Conservation (phyloP, 2,797 vertebrate genomes). For the Spea hammondii region DNA sequence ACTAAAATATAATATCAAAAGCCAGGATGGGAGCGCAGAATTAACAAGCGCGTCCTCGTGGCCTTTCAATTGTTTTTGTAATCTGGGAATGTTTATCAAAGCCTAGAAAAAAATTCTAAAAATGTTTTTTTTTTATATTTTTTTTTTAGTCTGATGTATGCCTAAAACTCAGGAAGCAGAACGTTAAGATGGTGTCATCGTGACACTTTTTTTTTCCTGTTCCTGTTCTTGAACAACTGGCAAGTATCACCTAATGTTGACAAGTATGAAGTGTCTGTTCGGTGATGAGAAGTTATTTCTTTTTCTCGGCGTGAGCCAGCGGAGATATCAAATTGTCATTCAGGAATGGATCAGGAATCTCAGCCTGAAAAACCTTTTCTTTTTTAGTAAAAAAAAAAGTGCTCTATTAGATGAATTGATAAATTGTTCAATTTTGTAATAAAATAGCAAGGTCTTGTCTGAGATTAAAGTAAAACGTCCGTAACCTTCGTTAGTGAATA, state of each 20-base stretch:
- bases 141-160: not conserved
- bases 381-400: slow-evolving; percentile 1
- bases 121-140: not conserved
- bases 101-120: not conserved
- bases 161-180: not conserved
- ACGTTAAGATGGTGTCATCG: not conserved
- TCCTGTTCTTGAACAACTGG: not conserved
- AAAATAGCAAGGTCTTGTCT: too few species aligned
- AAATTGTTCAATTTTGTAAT: too few species aligned
- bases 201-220: not conserved
- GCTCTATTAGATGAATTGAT: slow-evolving; percentile 11
- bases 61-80: not conserved
- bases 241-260: slow-evolving; percentile 16
- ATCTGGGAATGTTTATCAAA: not conserved
- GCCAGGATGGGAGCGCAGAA: not conserved
- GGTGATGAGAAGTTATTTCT: slow-evolving; percentile 29
- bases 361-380: not conserved
- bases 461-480: too few species aligned
- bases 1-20: not conserved
- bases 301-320: slow-evolving; percentile 30
- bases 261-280: slow-evolving; percentile 16
- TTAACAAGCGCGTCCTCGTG: not conserved
- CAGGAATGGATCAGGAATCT: slow-evolving; percentile 24
- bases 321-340: slow-evolving; percentile 35
- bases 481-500: too few species aligned